Conservation (phyloP, 1,140 invertebrate species). For the Anastrepha ludens region DNA sequence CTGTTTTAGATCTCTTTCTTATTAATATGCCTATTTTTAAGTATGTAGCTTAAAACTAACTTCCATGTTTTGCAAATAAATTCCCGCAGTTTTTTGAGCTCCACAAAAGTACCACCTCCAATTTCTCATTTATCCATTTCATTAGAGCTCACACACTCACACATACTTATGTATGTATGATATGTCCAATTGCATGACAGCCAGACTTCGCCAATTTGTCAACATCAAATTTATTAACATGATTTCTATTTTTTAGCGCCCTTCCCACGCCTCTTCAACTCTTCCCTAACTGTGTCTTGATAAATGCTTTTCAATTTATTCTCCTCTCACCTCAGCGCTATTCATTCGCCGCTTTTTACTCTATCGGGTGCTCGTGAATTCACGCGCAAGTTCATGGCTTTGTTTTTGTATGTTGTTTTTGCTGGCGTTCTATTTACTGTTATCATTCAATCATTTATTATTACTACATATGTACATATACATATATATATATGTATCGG, state of each 20-base stretch:
- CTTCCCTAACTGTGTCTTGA: neutral
- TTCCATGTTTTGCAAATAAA: no score
- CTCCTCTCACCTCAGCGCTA: neutral
- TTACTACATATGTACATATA: neutral
- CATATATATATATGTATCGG: no score
- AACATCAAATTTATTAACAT: slow-evolving; percentile 24
- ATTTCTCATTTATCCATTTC: neutral
- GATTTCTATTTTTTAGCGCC: neutral
- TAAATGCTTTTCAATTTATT: slow-evolving; percentile 8
- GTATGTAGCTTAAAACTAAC: no score
- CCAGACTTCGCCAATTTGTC: slow-evolving; percentile 14
- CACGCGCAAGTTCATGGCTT: slow-evolving; percentile 12
- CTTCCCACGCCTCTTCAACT: neutral
- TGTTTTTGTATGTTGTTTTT: neutral
- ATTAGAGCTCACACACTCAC: neutral
- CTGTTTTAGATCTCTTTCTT: no score
- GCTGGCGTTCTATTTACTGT: neutral
- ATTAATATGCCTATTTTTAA: no score
- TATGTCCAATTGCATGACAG: neutral
- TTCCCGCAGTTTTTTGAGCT: no score
- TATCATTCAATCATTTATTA: slow-evolving; percentile 34
- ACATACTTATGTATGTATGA: neutral
- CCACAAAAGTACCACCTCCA: neutral
- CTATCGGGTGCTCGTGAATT: slow-evolving; percentile 5
- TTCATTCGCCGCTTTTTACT: neutral